These are phyloP conservation scores for Gallinago media DNA, from an alignment of 2,113 vertebrate species.

Conservation along the genomic window DNA sequence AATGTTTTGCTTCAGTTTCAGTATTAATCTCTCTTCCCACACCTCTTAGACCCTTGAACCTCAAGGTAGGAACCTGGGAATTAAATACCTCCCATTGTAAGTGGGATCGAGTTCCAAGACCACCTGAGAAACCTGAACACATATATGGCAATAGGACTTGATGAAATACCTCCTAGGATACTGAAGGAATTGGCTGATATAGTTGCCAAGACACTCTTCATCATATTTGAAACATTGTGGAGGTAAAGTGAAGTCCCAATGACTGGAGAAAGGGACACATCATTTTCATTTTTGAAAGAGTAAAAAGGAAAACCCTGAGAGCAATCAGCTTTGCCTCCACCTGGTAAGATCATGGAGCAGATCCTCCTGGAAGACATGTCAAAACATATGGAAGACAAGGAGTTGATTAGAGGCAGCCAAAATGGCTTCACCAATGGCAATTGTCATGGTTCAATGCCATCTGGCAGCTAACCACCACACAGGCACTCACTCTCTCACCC, in stretches of 20 bases:
- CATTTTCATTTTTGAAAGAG: neutral
- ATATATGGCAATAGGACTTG: rapidly evolving
- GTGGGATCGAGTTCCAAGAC: neutral
- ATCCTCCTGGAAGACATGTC: neutral
- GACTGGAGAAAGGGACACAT: neutral
- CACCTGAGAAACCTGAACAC: neutral
- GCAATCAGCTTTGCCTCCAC: neutral
- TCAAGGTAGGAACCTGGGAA: neutral
- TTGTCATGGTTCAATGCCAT: neutral
- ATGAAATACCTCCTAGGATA: neutral
- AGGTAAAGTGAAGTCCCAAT: neutral
- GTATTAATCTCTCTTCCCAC: neutral
- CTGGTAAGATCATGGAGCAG: neutral
- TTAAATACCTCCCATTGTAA: neutral
- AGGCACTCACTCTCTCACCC: neutral
- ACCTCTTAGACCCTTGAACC: rapidly evolving
- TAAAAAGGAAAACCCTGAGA: neutral
- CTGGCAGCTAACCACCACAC: neutral
- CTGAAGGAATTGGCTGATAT: rapidly evolving
- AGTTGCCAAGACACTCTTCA: neutral
- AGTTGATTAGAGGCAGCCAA: neutral
- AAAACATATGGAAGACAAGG: neutral
- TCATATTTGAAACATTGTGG: neutral
- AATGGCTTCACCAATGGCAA: neutral
- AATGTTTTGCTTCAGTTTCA: neutral